Evolutionary conservation across 2,113 vertebrate genomes (phyloP).

Genomic region (Anarhynchus alexandrinus): DNA sequence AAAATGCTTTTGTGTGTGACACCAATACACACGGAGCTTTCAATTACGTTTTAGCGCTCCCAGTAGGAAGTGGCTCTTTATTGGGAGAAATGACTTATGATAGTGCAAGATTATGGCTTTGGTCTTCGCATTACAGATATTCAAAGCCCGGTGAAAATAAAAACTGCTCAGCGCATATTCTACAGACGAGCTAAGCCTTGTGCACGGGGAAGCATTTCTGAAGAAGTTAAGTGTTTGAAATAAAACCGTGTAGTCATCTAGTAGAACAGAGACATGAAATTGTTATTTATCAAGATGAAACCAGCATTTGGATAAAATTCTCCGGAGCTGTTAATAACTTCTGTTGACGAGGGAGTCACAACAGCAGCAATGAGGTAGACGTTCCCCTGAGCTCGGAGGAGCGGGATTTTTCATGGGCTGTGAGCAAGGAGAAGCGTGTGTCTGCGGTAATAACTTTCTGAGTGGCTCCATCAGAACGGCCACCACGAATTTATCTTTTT

Average conservation of each 20-base stretch:
- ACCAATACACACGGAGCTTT: background rate
- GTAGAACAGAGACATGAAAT: constrained; percentile 7
- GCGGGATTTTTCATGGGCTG: background rate
- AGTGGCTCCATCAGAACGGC: background rate
- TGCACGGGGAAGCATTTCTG: background rate
- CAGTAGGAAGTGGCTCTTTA: background rate
- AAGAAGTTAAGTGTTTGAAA: constrained; percentile 2
- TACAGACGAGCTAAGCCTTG: background rate
- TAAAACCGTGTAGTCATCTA: background rate
- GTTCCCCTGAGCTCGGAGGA: background rate
- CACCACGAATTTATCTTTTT: constrained; percentile 1
- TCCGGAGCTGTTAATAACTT: background rate
- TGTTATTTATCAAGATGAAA: constrained; percentile 52
- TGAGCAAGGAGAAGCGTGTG: background rate
- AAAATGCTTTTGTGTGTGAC: background rate
- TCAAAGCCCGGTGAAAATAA: background rate
- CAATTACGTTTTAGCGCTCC: constrained; percentile 30
- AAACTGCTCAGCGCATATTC: background rate
- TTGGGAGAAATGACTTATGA: background rate
- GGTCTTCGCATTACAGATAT: background rate
- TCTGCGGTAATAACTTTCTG: constrained; percentile 1
- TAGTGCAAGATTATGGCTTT: background rate
- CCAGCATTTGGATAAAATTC: constrained; percentile 41
- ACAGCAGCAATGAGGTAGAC: constrained; percentile 4
- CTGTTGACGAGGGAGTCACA: constrained; percentile 15